A percentile compares a stretch with the other conserved stretches of the same genome.
phyloP scores from a whole-genome alignment of 2,888 invertebrate species.

The Drosophila mimetica region DNA sequence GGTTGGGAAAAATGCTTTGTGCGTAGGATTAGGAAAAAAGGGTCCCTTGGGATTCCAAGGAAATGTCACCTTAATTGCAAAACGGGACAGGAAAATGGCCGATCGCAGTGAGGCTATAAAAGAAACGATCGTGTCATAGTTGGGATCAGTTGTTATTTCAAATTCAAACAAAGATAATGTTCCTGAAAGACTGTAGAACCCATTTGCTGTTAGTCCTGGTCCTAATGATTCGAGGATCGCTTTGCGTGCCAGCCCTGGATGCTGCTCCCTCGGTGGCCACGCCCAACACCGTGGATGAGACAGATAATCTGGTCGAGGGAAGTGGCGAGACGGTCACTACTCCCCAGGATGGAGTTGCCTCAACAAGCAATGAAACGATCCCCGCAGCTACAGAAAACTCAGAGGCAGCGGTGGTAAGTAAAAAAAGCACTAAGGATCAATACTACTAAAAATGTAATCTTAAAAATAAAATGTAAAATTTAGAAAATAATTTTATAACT shows the following conservation, averaged over 20 bases:
- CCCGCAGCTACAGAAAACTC: constrained; percentile 13
- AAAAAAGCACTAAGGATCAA: too few species aligned
- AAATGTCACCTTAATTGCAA: constrained; percentile 48
- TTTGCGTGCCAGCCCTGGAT: constrained; percentile 60
- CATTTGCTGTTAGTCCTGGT: constrained; percentile 47
- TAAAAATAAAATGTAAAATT: too few species aligned
- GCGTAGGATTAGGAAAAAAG: constrained; percentile 40
- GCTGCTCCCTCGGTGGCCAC: constrained; percentile 27
- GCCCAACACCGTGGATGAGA: constrained; percentile 62
- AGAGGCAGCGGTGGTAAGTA: constrained; percentile 50
- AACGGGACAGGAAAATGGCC: constrained; percentile 22
- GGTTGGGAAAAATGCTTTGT: constrained; percentile 14
- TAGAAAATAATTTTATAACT: too few species aligned
- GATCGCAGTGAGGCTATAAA: constrained; percentile 28
- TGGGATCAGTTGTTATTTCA: constrained; percentile 26
- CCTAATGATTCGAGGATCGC: constrained; percentile 16
- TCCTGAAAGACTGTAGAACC: constrained; percentile 27
- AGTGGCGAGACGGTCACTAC: constrained; percentile 22
- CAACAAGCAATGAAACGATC: constrained; percentile 16
- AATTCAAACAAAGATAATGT: constrained; percentile 45
- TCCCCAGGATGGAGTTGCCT: constrained; percentile 10
- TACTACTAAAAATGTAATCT: background rate
- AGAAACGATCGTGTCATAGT: background rate
- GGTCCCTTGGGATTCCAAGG: constrained; percentile 53
- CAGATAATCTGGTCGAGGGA: constrained; percentile 53